Evolutionary conservation across 2,888 invertebrate species (phyloP).

Genomic region (Eudemis profundana): DNA sequence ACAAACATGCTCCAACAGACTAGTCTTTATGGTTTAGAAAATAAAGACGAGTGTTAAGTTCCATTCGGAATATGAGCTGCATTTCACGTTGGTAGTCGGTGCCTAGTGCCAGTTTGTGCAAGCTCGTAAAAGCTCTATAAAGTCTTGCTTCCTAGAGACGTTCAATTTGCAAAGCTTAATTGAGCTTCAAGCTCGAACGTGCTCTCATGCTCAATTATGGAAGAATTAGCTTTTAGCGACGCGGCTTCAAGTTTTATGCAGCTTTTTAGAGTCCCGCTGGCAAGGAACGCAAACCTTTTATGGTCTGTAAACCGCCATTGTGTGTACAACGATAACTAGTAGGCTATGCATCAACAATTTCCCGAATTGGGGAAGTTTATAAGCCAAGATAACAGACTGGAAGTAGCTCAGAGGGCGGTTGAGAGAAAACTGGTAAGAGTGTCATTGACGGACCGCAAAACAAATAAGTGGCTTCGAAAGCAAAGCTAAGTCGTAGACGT

Average conservation of each 20-base stretch:
- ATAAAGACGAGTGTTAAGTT: background rate
- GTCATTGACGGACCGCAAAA: too few species aligned
- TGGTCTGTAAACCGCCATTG: too few species aligned
- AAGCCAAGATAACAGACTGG: too few species aligned
- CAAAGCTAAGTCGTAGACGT: too few species aligned
- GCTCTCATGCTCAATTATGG: constrained; percentile 63
- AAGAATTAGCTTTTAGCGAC: constrained; percentile 56
- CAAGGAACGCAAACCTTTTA: background rate
- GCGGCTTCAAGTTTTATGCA: constrained; percentile 20
- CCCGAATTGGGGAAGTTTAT: too few species aligned
- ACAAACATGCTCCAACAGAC: background rate
- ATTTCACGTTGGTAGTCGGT: background rate
- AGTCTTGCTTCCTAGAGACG: constrained; percentile 66
- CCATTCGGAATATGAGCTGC: background rate
- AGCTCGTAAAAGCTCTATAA: constrained; percentile 63
- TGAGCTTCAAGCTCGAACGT: constrained; percentile 57
- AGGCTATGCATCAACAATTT: too few species aligned
- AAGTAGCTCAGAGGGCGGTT: too few species aligned
- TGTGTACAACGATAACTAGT: too few species aligned
- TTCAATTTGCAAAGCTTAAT: constrained; percentile 72
- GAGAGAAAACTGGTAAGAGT: too few species aligned
- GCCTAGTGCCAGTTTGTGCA: constrained; percentile 56
- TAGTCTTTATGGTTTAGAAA: background rate
- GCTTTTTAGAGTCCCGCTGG: background rate
- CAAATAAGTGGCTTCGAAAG: too few species aligned